Evolutionary conservation across 2,797 vertebrate species (phyloP).

Genomic region (Anniella stebbinsi): DNA sequence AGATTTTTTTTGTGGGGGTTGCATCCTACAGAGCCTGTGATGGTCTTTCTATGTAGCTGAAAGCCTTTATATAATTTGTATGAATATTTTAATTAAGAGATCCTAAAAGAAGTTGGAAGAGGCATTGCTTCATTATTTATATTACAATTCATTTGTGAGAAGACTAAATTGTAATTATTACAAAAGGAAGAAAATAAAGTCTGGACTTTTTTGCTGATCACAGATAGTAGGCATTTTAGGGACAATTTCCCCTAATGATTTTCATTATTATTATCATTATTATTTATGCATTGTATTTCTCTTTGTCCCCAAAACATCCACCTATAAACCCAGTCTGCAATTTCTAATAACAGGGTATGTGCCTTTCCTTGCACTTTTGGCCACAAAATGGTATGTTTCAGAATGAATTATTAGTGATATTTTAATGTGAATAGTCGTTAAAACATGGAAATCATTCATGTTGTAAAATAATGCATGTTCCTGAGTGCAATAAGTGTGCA

Average conservation of each 20-base stretch:
- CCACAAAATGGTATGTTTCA: slow-evolving; percentile 52
- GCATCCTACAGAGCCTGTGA: not conserved
- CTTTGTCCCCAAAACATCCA: slow-evolving; percentile 69
- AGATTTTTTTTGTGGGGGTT: not conserved
- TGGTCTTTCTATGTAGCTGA: not conserved
- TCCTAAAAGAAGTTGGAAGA: not conserved
- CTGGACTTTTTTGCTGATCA: slow-evolving; percentile 55
- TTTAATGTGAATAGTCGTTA: slow-evolving; percentile 36
- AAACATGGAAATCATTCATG: slow-evolving; percentile 34
- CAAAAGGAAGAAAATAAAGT: slow-evolving; percentile 45
- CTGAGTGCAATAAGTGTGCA: slow-evolving; percentile 17
- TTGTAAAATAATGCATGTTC: slow-evolving; percentile 37
- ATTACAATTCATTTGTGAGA: slow-evolving; percentile 2
- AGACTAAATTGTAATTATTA: slow-evolving; percentile 13
- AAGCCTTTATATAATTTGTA: not conserved
- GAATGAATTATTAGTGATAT: slow-evolving; percentile 54
- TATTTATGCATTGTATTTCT: slow-evolving; percentile 65
- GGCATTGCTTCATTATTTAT: not conserved
- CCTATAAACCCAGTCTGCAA: slow-evolving; percentile 52
- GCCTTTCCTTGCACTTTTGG: slow-evolving; percentile 55
- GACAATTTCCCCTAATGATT: slow-evolving; percentile 47
- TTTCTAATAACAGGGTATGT: slow-evolving; percentile 58
- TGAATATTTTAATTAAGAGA: not conserved
- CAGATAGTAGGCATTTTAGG: slow-evolving; percentile 54
- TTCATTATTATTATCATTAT: slow-evolving; percentile 33